Percentiles rank a stretch among this genome's conserved stretches.
Evolutionary conservation across 1,140 invertebrate species (phyloP).

Genomic region (Saccostrea glomerata): DNA sequence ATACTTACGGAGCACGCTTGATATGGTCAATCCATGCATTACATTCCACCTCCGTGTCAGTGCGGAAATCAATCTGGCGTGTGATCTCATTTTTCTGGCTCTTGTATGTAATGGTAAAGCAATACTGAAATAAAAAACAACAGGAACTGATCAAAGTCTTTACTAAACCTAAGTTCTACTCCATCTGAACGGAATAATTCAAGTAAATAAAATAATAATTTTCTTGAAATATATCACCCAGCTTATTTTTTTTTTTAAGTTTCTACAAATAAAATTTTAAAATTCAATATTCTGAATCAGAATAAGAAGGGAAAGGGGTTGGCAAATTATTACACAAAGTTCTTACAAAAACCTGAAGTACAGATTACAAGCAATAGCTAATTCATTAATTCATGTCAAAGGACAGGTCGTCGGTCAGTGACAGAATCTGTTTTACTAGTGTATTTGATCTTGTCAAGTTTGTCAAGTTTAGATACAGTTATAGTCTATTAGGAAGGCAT

Average conservation of each 20-base stretch:
- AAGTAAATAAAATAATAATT: too few relatives aligned
- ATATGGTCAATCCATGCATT: conserved; percentile 95
- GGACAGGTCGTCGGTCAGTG: not conserved
- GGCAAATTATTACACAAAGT: too few relatives aligned
- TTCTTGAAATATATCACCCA: too few relatives aligned
- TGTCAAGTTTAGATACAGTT: not conserved
- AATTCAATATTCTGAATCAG: too few relatives aligned
- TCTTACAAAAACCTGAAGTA: too few relatives aligned
- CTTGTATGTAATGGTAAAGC: conserved; percentile 93
- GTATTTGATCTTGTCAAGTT: not conserved
- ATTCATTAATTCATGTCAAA: not conserved
- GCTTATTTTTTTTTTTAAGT: too few relatives aligned
- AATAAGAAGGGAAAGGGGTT: too few relatives aligned
- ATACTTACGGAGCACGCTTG: conserved; percentile 87
- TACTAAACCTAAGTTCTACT: too few relatives aligned
- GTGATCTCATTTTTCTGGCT: conserved; percentile 89
- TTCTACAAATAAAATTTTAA: too few relatives aligned
- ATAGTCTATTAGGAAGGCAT: not conserved
- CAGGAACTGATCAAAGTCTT: not conserved
- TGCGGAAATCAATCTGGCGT: conserved; percentile 91
- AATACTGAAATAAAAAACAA: conserved; percentile 85
- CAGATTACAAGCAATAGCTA: too few relatives aligned
- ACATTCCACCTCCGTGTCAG: conserved; percentile 91
- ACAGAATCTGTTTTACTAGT: not conserved
- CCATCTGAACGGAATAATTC: too few relatives aligned